These are phyloP conservation scores for Elachura formosa DNA, from an alignment of 2,113 vertebrate genomes.

Conservation along the genomic window DNA sequence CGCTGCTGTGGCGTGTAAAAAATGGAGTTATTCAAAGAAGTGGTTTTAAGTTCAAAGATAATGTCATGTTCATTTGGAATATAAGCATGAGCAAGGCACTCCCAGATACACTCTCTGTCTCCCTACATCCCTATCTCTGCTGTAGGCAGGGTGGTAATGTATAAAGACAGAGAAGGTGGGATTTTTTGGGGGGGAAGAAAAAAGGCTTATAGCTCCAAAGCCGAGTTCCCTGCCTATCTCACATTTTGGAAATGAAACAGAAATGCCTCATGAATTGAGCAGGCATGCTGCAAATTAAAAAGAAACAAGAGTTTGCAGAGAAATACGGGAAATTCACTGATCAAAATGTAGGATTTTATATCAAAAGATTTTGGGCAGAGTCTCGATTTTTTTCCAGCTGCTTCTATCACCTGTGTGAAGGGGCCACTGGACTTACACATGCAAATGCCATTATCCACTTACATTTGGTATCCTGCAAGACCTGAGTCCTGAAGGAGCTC, in stretches of 20 bases:
- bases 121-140: not conserved
- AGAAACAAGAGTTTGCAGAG: not conserved
- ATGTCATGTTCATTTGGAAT: constrained; percentile 21
- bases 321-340: not conserved
- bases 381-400: not conserved
- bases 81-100: not conserved
- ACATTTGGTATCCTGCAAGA: not conserved
- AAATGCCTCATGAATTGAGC: constrained; percentile 7
- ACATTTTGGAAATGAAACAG: constrained; percentile 18
- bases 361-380: not conserved
- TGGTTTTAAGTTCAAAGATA: constrained; percentile 46
- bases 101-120: not conserved
- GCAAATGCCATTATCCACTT: constrained; percentile 30
- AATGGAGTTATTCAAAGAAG: not conserved
- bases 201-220: not conserved
- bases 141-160: not conserved
- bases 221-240: constrained; percentile 2
- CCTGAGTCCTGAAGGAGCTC: constrained; percentile 1
- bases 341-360: not conserved
- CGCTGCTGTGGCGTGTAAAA: not conserved
- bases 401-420: not conserved
- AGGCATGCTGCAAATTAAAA: not conserved
- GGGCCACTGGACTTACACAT: not conserved
- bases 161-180: constrained; percentile 25
- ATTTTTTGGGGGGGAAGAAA: not conserved